Conservation (phyloP, 2,888 invertebrate genomes). For the Escarpia spicata region DNA sequence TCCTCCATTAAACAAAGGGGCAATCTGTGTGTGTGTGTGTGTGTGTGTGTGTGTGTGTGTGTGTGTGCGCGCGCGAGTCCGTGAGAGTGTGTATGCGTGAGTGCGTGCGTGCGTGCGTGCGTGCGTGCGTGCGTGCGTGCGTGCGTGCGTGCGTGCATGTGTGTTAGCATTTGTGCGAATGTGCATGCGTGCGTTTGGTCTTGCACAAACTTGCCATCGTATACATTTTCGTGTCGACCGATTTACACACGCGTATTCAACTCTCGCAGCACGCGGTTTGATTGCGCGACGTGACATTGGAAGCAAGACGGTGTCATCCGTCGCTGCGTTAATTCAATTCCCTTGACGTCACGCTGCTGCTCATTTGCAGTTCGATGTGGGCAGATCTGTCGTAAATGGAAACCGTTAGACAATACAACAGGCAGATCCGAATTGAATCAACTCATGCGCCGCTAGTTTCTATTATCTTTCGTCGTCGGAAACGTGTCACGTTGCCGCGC, state of each 20-base stretch:
- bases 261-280: neutral
- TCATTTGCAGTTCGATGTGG: neutral
- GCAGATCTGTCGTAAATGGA: constrained; percentile 16
- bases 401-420: constrained; percentile 4
- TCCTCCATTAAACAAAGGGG: too few relatives aligned
- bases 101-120: too few relatives aligned
- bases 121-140: too few relatives aligned
- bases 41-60: too few relatives aligned
- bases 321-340: neutral
- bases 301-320: neutral
- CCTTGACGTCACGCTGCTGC: neutral
- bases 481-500: neutral
- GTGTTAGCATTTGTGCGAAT: too few relatives aligned
- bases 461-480: neutral
- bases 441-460: constrained; percentile 13
- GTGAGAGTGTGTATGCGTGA: too few relatives aligned
- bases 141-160: too few relatives aligned
- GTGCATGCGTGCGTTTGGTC: too few relatives aligned
- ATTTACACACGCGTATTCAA: neutral
- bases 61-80: too few relatives aligned
- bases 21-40: too few relatives aligned
- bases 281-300: neutral
- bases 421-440: constrained; percentile 11
- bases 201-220: too few relatives aligned
- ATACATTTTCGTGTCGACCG: neutral